Evolutionary conservation across 2,797 vertebrate genomes (phyloP).

Genomic region (Siniperca undulata): DNA sequence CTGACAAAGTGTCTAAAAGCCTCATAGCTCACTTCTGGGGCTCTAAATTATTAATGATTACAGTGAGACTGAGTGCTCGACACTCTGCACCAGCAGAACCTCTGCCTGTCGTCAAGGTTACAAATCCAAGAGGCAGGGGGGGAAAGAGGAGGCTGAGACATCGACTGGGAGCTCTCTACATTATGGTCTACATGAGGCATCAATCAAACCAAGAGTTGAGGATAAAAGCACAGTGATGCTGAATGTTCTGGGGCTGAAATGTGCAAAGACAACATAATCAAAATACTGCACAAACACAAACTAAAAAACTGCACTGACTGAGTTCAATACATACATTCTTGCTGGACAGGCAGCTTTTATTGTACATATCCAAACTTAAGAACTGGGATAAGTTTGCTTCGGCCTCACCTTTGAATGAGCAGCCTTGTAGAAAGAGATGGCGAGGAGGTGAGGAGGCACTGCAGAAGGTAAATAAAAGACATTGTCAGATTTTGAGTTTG

Average conservation of each 20-base stretch:
- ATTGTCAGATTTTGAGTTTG: conserved; percentile 27
- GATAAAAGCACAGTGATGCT: conserved; percentile 75
- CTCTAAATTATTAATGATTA: conserved; percentile 89
- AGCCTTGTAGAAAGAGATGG: conserved; percentile 94
- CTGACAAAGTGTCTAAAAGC: conserved; percentile 82
- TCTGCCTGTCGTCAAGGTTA: conserved; percentile 90
- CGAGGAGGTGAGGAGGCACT: conserved; percentile 95
- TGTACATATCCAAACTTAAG: conserved; percentile 5
- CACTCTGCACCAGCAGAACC: conserved; percentile 80
- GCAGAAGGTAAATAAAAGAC: conserved; percentile 67
- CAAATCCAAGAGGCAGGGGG: conserved; percentile 79
- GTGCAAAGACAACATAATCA: conserved; percentile 73
- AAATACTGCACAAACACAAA: conserved; percentile 72
- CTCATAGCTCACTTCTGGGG: conserved; percentile 82
- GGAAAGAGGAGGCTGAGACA: conserved; percentile 49
- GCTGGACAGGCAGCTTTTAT: conserved; percentile 26
- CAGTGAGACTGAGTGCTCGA: conserved; percentile 83
- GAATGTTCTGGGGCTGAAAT: conserved; percentile 80
- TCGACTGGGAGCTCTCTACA: conserved; percentile 63
- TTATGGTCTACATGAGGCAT: conserved; percentile 78
- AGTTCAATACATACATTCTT: conserved; percentile 17
- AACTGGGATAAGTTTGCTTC: not conserved
- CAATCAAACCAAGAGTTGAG: conserved; percentile 76
- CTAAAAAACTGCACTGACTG: conserved; percentile 43
- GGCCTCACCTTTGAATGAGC: conserved; percentile 94